These are phyloP conservation scores for Trididemnum miniatum DNA, from an alignment of 23 tunicate species.

Conservation along the genomic window DNA sequence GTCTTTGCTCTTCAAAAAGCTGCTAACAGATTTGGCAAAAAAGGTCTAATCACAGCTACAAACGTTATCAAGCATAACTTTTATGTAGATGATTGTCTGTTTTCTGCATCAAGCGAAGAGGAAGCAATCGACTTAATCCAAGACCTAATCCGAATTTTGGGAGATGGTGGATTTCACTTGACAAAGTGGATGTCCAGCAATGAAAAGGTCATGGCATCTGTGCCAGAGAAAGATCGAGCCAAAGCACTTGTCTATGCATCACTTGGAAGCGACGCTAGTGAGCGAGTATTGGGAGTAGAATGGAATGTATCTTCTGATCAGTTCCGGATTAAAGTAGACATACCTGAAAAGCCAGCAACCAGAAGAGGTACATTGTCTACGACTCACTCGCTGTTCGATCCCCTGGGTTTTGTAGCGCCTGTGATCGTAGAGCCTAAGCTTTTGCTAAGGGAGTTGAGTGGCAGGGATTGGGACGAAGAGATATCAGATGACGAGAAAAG, in stretches of 20 bases:
- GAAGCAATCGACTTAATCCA: neutral
- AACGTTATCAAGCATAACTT: neutral
- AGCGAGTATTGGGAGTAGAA: neutral
- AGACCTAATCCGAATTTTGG: neutral
- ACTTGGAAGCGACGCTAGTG: neutral
- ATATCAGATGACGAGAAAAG: too few species aligned
- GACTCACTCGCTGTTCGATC: neutral
- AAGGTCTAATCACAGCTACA: neutral
- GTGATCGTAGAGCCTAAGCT: neutral
- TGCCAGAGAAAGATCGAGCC: neutral
- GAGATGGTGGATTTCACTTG: neutral
- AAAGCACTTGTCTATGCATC: neutral
- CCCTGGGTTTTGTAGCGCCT: neutral
- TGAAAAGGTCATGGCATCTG: neutral
- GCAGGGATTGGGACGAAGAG: too few species aligned
- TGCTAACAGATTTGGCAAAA: neutral
- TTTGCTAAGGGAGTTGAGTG: neutral
- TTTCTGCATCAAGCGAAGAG: neutral
- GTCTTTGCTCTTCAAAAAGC: neutral
- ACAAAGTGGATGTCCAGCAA: neutral
- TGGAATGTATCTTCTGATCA: neutral
- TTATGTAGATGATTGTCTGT: neutral
- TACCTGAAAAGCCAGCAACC: neutral
- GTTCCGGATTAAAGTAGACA: neutral
- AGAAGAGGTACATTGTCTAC: neutral